These are phyloP conservation scores for Drosophila bipectinata DNA, from an alignment of 1,140 invertebrate species.

Conservation along the genomic window DNA sequence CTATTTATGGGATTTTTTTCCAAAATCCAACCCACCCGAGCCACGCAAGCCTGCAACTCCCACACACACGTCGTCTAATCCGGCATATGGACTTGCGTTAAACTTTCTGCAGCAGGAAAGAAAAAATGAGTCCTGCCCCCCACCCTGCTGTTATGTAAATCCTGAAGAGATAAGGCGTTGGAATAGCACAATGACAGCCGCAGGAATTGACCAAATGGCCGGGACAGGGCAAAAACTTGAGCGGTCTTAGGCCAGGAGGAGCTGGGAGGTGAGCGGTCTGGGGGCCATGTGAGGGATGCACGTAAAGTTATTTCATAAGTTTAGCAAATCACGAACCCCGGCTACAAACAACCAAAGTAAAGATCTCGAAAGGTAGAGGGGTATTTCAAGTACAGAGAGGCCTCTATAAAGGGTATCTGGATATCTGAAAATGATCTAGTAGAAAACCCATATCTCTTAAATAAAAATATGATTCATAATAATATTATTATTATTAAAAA, in stretches of 20 bases:
- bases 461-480: neutral
- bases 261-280: too few relatives aligned
- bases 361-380: constrained; percentile 13
- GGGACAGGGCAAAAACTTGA: constrained; percentile 38
- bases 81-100: constrained; percentile 79
- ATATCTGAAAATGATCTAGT: too few relatives aligned
- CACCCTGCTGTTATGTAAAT: constrained; percentile 70
- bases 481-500: neutral
- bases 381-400: neutral
- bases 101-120: constrained; percentile 61
- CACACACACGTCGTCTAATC: constrained; percentile 49
- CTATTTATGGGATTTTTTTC: constrained; percentile 77
- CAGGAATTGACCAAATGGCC: constrained; percentile 81
- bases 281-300: constrained; percentile 45
- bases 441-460: too few relatives aligned
- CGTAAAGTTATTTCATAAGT: constrained; percentile 82
- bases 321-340: constrained; percentile 81
- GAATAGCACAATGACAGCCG: constrained; percentile 83
- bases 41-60: neutral
- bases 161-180: constrained; percentile 80
- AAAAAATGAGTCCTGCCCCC: constrained; percentile 11
- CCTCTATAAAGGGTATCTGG: neutral
- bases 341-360: constrained; percentile 65
- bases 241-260: constrained; percentile 15
- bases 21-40: neutral